Evolutionary conservation across 2,888 invertebrate species (phyloP).

Genomic region (Orthonevra nobilis): DNA sequence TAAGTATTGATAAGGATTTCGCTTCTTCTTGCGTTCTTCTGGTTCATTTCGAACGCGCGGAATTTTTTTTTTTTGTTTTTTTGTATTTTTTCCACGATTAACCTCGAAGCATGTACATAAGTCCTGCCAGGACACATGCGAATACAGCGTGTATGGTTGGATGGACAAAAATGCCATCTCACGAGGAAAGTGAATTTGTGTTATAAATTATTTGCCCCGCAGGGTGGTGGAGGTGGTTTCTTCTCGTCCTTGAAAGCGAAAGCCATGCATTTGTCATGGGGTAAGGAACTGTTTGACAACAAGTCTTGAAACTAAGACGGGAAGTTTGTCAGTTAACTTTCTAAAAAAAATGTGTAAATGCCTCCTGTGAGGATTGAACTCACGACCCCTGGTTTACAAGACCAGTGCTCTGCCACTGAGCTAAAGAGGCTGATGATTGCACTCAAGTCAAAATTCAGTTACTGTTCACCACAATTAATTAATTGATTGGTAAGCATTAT

Average conservation of each 20-base stretch:
- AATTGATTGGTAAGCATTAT: no score
- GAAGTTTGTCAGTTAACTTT: no score
- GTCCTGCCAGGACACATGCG: conserved; percentile 3
- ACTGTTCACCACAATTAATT: no score
- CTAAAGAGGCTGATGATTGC: conserved; percentile 71
- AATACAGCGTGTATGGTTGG: not conserved
- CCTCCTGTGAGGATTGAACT: conserved; percentile 71
- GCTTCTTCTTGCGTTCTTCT: no score
- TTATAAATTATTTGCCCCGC: not conserved
- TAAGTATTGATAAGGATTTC: conserved; percentile 75
- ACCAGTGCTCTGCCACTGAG: conserved; percentile 71
- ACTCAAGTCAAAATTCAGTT: no score
- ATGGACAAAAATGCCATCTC: not conserved
- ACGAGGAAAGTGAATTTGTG: not conserved
- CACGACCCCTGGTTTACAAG: conserved; percentile 71
- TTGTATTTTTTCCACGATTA: conserved; percentile 14
- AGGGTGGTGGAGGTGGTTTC: no score
- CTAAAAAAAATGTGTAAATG: no score
- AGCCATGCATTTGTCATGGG: no score
- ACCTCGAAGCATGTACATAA: not conserved
- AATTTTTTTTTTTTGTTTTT: conserved; percentile 61
- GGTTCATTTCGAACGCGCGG: no score
- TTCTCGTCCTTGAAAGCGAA: no score
- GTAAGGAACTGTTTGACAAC: no score
- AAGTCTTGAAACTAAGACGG: no score